phyloP scores from a whole-genome alignment of 2,888 invertebrate species.

The Volucella inanis region DNA sequence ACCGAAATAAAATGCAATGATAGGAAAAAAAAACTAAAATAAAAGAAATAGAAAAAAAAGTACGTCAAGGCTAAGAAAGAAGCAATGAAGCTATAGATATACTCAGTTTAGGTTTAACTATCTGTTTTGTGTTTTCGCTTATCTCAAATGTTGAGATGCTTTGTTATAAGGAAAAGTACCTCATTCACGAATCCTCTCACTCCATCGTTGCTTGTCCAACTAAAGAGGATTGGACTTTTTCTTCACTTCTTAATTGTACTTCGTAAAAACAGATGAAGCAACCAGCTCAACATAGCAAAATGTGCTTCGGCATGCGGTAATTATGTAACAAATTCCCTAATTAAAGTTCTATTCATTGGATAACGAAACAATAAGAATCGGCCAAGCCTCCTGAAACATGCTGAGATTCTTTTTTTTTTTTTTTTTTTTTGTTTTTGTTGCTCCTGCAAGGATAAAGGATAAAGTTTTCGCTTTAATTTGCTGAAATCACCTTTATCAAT shows the following conservation, averaged over 20 bases:
- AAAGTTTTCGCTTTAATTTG: slow-evolving; percentile 67
- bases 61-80: neutral
- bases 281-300: slow-evolving; percentile 13
- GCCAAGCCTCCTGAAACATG: slow-evolving; percentile 8
- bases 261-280: slow-evolving; percentile 7
- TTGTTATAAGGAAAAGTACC: slow-evolving; percentile 36
- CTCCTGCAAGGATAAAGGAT: slow-evolving; percentile 39
- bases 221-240: neutral
- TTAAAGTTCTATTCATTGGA: slow-evolving; percentile 66
- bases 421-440: neutral
- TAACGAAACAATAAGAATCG: slow-evolving; percentile 43
- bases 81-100: slow-evolving; percentile 5
- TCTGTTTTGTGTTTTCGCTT: slow-evolving; percentile 20
- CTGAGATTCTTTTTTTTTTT: slow-evolving; percentile 20
- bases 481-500: slow-evolving; percentile 73
- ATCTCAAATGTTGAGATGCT: slow-evolving; percentile 15
- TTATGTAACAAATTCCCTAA: slow-evolving; percentile 62
- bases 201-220: neutral
- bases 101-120: neutral
- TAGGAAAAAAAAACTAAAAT: slow-evolving; percentile 15
- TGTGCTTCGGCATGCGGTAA: slow-evolving; percentile 47
- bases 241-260: slow-evolving; percentile 27
- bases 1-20: slow-evolving; percentile 52
- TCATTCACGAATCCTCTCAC: neutral
- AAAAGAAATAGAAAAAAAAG: neutral